Base-by-base conservation (phyloP, 2,797 vertebrate genomes). In the Diglossa cyanea region DNA sequence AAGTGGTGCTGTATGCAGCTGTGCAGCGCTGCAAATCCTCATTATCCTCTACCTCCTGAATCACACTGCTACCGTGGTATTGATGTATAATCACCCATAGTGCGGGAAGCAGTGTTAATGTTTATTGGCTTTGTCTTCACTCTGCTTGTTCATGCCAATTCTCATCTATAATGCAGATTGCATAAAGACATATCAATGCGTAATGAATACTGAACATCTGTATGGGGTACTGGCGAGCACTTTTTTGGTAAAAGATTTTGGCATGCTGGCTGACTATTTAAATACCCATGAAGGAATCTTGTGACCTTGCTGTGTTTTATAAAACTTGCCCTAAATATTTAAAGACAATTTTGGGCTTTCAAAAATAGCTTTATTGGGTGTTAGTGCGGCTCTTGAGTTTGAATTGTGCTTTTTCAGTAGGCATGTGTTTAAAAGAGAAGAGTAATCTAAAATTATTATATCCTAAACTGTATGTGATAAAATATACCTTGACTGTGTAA, bases 141-240 rank as follows among this genome's bases (percentile, higher is more conserved):
- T 62, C 6, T 5, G 31, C 77, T 94, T 67, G 89, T 57, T 90
- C 8, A 0, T 93, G 89, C 95, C 94, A 94, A 24, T 91, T 91
- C 88, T 85, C 78, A 86, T 95, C 86, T 86, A 66, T 94, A 88
- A 89, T 94, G 54, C 65, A 90, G 50, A 82, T 44, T 62, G 63
- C 76, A 89, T 86, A 73, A 89, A 75, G 94, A 90, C 58, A 51
- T 68, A 82, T 80, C 92, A 61, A 58, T 93, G 71, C 0, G 0
- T 88, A 90, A 92, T 91, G 91, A 89, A 80, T 86, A 40, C 91
- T 37, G 87, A 96, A 94, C 93, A 95, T 95, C 93, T 95, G 92
- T 91, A 91, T 9, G 2, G 47, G 51, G 51, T 31, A 40, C 72
- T 88, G 53, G 20, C 48, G 60, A 91, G 37, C 48, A 23, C 67